A percentile compares a stretch with the other conserved stretches of the same genome.
These are phyloP conservation scores for Acleris sparsana DNA, from an alignment of 2,888 invertebrate genomes.

Conservation along the genomic window DNA sequence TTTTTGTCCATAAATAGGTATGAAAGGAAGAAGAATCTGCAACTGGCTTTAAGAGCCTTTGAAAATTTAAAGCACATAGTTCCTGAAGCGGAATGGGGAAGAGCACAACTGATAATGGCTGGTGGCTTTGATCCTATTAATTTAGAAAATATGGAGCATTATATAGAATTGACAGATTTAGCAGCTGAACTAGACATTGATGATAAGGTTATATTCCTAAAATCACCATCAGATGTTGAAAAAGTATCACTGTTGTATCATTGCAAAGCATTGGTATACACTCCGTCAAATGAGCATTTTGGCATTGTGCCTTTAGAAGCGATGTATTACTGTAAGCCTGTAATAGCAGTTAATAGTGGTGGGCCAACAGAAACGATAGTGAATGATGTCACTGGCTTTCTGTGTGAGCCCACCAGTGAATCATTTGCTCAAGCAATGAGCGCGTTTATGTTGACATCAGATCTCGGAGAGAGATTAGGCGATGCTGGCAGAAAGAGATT, in stretches of 20 bases:
- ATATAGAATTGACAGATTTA: constrained; percentile 88
- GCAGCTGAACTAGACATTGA: constrained; percentile 86
- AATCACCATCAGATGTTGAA: constrained; percentile 92
- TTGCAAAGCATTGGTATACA: constrained; percentile 94
- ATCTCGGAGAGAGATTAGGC: constrained; percentile 87
- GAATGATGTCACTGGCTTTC: constrained; percentile 90
- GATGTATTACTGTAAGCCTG: constrained; percentile 96
- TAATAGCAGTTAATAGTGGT: constrained; percentile 97
- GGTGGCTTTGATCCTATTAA: constrained; percentile 98
- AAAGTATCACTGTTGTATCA: constrained; percentile 92
- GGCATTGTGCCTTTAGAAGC: constrained; percentile 99
- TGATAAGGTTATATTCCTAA: constrained; percentile 91
- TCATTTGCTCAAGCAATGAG: constrained; percentile 91
- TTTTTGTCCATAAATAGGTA: constrained; percentile 98
- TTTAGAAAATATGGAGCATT: constrained; percentile 93
- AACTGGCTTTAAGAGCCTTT: constrained; percentile 92
- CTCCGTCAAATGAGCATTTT: constrained; percentile 98
- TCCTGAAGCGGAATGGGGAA: constrained; percentile 83
- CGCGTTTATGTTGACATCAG: constrained; percentile 85
- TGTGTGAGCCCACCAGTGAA: constrained; percentile 87
- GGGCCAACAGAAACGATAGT: constrained; percentile 97
- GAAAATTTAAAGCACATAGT: constrained; percentile 85
- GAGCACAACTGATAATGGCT: constrained; percentile 94
- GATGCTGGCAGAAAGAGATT: constrained; percentile 89
- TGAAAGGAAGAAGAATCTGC: constrained; percentile 98